These are phyloP conservation scores for Indicator maculatus DNA, from an alignment of 2,113 vertebrate species.

Conservation along the genomic window DNA sequence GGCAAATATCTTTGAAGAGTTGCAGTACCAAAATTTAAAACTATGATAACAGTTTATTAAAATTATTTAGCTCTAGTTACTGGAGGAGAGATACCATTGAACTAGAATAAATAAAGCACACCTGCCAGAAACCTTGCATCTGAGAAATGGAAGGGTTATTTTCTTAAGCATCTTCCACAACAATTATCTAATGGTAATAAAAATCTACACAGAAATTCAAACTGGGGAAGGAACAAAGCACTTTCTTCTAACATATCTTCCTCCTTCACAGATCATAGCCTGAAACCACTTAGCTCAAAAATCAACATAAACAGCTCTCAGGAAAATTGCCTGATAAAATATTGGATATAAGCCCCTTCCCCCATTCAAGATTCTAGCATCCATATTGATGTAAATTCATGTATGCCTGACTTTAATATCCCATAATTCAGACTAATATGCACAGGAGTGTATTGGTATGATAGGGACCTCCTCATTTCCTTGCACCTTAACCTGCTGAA, in stretches of 20 bases:
- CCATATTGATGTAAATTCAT: not conserved
- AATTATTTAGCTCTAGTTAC: not conserved
- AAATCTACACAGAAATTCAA: not conserved
- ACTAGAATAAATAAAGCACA: not conserved
- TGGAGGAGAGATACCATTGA: not conserved
- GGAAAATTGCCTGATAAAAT: not conserved
- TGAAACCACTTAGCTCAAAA: not conserved
- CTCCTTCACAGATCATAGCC: not conserved
- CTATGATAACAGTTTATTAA: not conserved
- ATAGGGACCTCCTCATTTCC: conserved; percentile 8
- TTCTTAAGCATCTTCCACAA: not conserved
- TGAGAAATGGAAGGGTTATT: not conserved
- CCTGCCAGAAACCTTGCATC: not conserved
- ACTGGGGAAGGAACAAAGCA: not conserved
- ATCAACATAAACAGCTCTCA: not conserved
- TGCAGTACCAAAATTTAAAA: not conserved
- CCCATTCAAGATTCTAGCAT: not conserved
- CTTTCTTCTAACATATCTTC: not conserved
- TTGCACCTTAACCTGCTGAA: conserved; percentile 76
- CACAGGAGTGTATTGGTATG: not conserved
- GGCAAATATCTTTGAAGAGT: not conserved
- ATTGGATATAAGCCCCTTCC: not conserved
- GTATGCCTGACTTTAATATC: not conserved
- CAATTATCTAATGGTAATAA: not conserved
- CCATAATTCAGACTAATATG: not conserved